These are phyloP conservation scores for Atethmia centrago DNA, from an alignment of 2,888 invertebrate genomes.

Conservation along the genomic window DNA sequence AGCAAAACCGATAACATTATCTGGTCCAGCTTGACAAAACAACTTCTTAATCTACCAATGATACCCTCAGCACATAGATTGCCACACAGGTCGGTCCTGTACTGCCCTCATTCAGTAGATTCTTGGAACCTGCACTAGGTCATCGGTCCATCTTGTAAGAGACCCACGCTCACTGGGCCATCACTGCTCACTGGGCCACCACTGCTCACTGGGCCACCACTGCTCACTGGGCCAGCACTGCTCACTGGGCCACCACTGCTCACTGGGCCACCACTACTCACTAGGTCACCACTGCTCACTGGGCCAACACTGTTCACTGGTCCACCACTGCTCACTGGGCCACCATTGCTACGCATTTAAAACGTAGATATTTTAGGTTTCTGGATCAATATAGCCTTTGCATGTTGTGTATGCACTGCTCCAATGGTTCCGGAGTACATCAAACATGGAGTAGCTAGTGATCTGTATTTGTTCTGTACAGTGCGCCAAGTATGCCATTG, in stretches of 20 bases:
- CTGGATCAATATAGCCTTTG: neutral
- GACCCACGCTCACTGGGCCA: no score
- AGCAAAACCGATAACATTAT: slow-evolving; percentile 36
- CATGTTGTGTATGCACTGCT: neutral
- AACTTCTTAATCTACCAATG: neutral
- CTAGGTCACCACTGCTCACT: no score
- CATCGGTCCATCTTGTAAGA: neutral
- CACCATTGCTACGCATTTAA: no score
- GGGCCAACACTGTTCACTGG: no score
- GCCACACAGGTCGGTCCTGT: neutral
- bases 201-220: no score
- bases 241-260: no score
- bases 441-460: neutral
- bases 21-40: neutral
- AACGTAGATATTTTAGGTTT: neutral
- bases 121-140: neutral
- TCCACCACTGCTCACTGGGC: no score
- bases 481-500: neutral
- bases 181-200: no score
- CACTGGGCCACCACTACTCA: no score
- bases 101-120: neutral
- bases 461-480: neutral
- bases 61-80: neutral
- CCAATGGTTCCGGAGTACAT: neutral
- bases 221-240: no score